Conservation (phyloP, 92 coral and sea anemone species). For the Phymanthus crucifer region DNA sequence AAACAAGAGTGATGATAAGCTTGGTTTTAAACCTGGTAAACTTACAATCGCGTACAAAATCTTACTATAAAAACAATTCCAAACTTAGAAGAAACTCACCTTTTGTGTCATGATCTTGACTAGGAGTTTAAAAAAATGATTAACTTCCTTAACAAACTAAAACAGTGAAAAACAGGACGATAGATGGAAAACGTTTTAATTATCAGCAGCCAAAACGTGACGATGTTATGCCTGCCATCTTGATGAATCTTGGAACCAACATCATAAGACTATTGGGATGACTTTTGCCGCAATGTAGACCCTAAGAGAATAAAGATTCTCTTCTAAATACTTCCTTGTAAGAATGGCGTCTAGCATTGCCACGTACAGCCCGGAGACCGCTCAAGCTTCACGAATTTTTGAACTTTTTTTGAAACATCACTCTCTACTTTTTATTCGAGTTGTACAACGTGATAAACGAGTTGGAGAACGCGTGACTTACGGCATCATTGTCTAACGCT, state of each 20-base stretch:
- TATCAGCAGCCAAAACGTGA: background rate
- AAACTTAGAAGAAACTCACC: background rate
- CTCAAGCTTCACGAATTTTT: background rate
- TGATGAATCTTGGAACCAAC: background rate
- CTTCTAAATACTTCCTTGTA: conserved; percentile 11
- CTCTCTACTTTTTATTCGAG: too few species aligned
- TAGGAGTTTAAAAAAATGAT: background rate
- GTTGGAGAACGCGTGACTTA: conserved; percentile 18
- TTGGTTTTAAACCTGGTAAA: too few species aligned
- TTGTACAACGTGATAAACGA: conserved; percentile 4
- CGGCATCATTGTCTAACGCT: conserved; percentile 9
- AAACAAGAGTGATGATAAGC: background rate
- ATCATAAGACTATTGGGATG: background rate
- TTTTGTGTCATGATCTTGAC: background rate
- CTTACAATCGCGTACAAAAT: too few species aligned
- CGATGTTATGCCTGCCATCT: background rate
- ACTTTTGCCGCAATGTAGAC: background rate
- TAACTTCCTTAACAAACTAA: background rate
- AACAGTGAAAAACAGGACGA: background rate
- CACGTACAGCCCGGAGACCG: background rate
- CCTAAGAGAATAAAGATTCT: conserved; percentile 15
- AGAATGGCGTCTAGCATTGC: background rate
- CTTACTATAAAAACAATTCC: too few species aligned
- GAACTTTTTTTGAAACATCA: background rate
- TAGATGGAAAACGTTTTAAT: background rate